Evolutionary conservation across 2,888 invertebrate species (phyloP), one percentile per base, ranked within the genome.

Genomic region (Platerodrilus igneus): DNA sequence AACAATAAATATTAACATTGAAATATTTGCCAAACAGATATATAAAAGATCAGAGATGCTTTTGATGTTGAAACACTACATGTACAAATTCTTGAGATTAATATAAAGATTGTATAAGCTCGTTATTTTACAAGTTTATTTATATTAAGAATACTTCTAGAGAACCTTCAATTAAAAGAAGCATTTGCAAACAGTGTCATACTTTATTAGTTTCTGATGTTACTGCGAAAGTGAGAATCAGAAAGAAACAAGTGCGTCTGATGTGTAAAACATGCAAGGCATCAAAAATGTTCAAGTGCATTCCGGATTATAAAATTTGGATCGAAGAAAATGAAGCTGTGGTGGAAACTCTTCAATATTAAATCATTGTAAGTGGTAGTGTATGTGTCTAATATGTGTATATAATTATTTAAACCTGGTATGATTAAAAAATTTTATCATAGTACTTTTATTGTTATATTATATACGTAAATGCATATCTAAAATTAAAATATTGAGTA

Each of bases 141-240:
- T 2, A 33, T 13, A 14, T 38, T 9, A 10, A 33, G 19, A n/a
- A 43, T 44, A 25, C 30, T 63, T 66, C 39, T 45, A 75, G 74
- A 50, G 74, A 73, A 47, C 67, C 71, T 3, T 60, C 68, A 37
- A 56, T 76, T 18, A 77, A 76, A 58, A 60, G 74, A 45, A 70
- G 67, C 2, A 64, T 76, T 28, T 77, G 77, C 47, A 76, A 76
- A 62, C 57, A 59, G 9, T 77, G 77, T 50, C 68, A 72, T 38
- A 62, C 63, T 36, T 59, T 73, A 17, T 56, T 76, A 21, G 57
- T 74, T 39, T 69, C 76, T 23, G 75, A 74, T 7, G 56, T 73
- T 50, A 74, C 73, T 13, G 70, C 71, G 14, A 69, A 57, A 58
- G 68, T 75, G 13, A 62, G 74, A 45, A 55, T 74, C 34, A 57